Evolutionary conservation across 2,888 invertebrate species (phyloP), one percentile per base, ranked within the genome.

Genomic region (Polymixis flavicincta): DNA sequence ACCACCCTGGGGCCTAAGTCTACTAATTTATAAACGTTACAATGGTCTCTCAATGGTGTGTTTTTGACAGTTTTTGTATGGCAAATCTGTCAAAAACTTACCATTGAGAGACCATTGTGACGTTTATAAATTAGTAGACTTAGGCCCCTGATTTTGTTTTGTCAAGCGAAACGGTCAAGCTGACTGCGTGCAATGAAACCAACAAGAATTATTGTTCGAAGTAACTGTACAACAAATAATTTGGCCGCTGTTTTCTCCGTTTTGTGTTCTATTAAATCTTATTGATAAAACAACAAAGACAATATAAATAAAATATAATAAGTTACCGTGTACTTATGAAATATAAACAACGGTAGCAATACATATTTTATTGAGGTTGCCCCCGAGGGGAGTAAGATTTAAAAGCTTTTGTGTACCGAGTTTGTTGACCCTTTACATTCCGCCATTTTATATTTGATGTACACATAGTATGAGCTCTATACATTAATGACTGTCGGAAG

Each of bases 101-200:
- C n/a, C n/a, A n/a, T n/a, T n/a, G n/a, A n/a, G n/a, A n/a, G n/a
- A n/a, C n/a, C n/a, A n/a, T n/a, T n/a, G n/a, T n/a, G n/a, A n/a
- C n/a, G n/a, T n/a, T n/a, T n/a, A n/a, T n/a, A n/a, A n/a, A n/a
- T n/a, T n/a, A n/a, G n/a, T n/a, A n/a, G n/a, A n/a, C n/a, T n/a
- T n/a, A n/a, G n/a, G n/a, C n/a, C n/a, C n/a, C n/a, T 52, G 76
- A 72, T 80, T 80, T 70, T 59, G 37, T 32, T 42, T 59, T 78
- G 61, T 82, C 82, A 81, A 78, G 85, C 82, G 82, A 57, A 65
- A 82, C 83, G 70, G 75, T 75, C 82, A 78, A 59, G 85, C 75
- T 66, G 52, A 66, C 60, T 82, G 75, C 78, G 73, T 74, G 61
- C 80, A 67, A 70, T 37, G 32, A 55, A 57, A 74, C 83, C 45